Conservation (phyloP, 1,140 invertebrate species). For the Calliphora vicina region DNA sequence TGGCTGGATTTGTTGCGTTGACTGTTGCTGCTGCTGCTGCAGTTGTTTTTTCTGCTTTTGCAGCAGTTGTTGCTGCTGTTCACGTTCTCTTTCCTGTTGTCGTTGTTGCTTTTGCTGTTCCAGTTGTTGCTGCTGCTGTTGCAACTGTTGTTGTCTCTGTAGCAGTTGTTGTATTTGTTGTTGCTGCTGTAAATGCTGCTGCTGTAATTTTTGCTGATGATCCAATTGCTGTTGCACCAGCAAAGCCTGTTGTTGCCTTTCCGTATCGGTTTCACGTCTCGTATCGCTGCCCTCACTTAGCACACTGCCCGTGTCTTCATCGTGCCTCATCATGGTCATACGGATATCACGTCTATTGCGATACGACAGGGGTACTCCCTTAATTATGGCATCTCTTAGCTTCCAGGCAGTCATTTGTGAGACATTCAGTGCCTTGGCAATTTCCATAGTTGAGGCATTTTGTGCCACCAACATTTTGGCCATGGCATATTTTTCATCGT, state of each 20-base stretch:
- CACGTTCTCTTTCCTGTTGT: slow-evolving; percentile 36
- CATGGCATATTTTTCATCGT: slow-evolving; percentile 61
- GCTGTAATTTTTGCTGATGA: slow-evolving; percentile 38
- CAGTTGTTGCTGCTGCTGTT: slow-evolving; percentile 46
- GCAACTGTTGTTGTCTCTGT: slow-evolving; percentile 40
- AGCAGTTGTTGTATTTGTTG: slow-evolving; percentile 40
- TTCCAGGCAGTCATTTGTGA: slow-evolving; percentile 63
- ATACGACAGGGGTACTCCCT: slow-evolving; percentile 59
- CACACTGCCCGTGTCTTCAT: not conserved
- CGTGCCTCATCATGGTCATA: not conserved
- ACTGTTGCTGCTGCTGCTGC: slow-evolving; percentile 2
- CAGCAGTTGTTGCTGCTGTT: slow-evolving; percentile 42
- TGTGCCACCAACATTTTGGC: slow-evolving; percentile 58
- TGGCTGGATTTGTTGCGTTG: not conserved
- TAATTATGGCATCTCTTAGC: slow-evolving; percentile 58
- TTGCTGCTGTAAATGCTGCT: slow-evolving; percentile 44
- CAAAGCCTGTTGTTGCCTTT: slow-evolving; percentile 27
- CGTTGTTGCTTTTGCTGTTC: slow-evolving; percentile 46
- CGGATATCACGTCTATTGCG: slow-evolving; percentile 53
- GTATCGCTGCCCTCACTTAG: not conserved
- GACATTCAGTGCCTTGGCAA: slow-evolving; percentile 56
- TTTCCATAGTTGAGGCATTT: slow-evolving; percentile 61
- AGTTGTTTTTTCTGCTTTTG: slow-evolving; percentile 34
- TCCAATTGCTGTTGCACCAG: slow-evolving; percentile 40
- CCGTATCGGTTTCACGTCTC: not conserved